A percentile compares a stretch with the other conserved stretches of the same genome.
phyloP scores from a whole-genome alignment of 2,797 vertebrate species.

The Silurus aristotelis region DNA sequence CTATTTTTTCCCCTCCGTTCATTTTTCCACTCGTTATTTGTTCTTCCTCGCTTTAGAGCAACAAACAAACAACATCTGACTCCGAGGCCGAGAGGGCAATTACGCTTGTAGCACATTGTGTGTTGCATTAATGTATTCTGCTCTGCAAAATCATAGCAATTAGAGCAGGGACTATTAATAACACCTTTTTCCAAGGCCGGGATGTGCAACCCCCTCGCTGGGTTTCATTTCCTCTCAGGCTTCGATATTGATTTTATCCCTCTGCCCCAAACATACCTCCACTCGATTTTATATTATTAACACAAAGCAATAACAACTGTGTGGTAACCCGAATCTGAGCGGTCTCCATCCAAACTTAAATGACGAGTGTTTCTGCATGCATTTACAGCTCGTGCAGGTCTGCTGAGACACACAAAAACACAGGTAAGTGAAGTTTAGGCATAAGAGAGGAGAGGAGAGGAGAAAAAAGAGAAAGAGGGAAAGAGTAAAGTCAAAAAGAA shows the following conservation, averaged over 20 bases:
- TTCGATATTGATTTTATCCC: conserved; percentile 67
- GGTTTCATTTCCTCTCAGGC: conserved; percentile 71
- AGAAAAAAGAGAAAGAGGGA: not conserved
- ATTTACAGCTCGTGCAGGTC: conserved; percentile 39
- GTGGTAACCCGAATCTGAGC: conserved; percentile 67
- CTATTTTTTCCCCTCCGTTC: no score
- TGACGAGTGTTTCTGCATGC: conserved; percentile 48
- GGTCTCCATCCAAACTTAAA: conserved; percentile 60
- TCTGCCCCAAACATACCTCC: conserved; percentile 28
- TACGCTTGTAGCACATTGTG: not conserved
- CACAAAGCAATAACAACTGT: conserved; percentile 73
- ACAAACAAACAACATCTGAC: not conserved
- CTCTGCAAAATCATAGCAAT: conserved; percentile 70
- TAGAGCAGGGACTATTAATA: conserved; percentile 71
- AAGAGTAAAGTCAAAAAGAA: not conserved
- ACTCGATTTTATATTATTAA: conserved; percentile 71
- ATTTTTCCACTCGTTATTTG: not conserved
- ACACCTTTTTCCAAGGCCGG: conserved; percentile 61
- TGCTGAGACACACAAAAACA: not conserved
- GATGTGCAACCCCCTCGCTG: conserved; percentile 56
- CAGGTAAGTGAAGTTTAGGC: not conserved
- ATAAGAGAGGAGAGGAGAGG: no score
- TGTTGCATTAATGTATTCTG: conserved; percentile 27
- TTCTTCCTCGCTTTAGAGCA: not conserved
- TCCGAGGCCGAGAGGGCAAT: not conserved